Percentiles rank a stretch among this genome's conserved stretches.
These are phyloP conservation scores for Sepiola atlantica DNA, from an alignment of 2,888 invertebrate species.

Conservation along the genomic window DNA sequence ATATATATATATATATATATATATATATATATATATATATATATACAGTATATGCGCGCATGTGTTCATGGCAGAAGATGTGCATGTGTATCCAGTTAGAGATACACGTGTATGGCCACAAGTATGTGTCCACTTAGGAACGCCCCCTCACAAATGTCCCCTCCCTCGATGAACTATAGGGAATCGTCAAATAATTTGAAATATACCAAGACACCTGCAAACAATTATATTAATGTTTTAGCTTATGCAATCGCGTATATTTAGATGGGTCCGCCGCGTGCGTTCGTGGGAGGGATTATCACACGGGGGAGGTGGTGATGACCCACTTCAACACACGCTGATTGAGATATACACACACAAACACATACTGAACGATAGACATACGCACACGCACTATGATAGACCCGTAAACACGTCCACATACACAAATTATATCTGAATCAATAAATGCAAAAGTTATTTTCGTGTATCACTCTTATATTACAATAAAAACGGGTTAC, in stretches of 20 bases:
- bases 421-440: not conserved
- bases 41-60: not conserved
- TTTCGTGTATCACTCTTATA: too few species aligned
- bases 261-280: too few species aligned
- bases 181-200: not conserved
- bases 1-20: conserved; percentile 36
- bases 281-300: too few species aligned
- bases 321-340: not conserved
- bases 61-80: not conserved
- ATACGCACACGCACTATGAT: not conserved
- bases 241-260: too few species aligned
- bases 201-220: not conserved
- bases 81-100: not conserved
- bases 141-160: too few species aligned
- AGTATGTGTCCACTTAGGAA: too few species aligned
- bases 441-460: not conserved
- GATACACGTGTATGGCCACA: not conserved
- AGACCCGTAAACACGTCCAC: too few species aligned
- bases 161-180: too few species aligned
- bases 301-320: too few species aligned
- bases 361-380: not conserved
- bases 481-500: too few species aligned
- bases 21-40: conserved; percentile 39
- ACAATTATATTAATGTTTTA: not conserved
- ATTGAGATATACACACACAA: not conserved